phyloP scores from a whole-genome alignment of 2,888 invertebrate species.

The Podabrus alpinus region DNA sequence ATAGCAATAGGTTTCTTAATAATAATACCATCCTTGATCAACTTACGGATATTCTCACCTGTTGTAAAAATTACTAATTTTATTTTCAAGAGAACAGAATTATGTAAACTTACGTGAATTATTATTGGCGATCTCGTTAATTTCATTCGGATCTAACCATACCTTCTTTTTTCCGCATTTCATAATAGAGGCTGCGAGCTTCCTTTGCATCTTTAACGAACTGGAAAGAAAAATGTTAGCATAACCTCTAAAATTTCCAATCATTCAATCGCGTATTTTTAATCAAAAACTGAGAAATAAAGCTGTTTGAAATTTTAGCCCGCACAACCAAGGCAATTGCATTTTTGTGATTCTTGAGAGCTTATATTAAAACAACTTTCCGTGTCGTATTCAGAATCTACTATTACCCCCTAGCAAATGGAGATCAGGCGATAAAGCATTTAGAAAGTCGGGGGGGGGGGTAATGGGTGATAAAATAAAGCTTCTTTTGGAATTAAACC shows the following conservation, averaged over 20 bases:
- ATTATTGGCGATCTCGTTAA: constrained; percentile 98
- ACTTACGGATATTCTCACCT: constrained; percentile 96
- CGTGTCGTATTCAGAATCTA: no score
- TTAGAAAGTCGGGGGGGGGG: no score
- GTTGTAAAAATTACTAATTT: constrained; percentile 35
- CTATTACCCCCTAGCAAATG: no score
- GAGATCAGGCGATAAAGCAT: no score
- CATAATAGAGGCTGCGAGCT: constrained; percentile 98
- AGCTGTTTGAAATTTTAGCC: neutral
- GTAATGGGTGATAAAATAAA: no score
- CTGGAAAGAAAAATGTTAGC: constrained; percentile 61
- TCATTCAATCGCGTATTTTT: neutral
- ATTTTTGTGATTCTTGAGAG: no score
- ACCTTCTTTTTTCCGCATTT: constrained; percentile 99
- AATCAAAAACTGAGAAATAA: neutral
- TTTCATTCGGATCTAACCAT: constrained; percentile 99
- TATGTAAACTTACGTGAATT: constrained; percentile 81
- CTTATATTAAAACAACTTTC: no score
- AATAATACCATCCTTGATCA: constrained; percentile 99
- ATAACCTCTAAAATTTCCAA: neutral
- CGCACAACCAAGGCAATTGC: no score
- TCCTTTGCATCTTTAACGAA: constrained; percentile 96
- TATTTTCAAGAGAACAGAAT: neutral
- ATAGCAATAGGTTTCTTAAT: constrained; percentile 99
- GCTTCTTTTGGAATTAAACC: no score